Percentiles rank a stretch among this genome's conserved stretches.
phyloP scores from a whole-genome alignment of 2,888 invertebrate genomes.

The Tethea ocularis region DNA sequence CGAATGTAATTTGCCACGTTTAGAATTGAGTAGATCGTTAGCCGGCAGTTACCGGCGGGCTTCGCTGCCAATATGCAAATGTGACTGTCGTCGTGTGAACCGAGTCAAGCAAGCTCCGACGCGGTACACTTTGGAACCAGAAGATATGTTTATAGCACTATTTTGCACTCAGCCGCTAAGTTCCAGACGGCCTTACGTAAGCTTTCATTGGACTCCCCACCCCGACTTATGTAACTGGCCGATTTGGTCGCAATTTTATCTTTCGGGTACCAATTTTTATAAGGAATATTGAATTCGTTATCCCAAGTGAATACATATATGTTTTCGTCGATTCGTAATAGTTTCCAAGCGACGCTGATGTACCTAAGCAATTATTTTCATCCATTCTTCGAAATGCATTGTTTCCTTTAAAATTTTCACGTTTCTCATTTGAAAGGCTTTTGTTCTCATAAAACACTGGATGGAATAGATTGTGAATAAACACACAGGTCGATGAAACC shows the following conservation, averaged over 20 bases:
- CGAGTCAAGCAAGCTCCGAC: constrained; percentile 16
- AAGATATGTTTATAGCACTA: constrained; percentile 38
- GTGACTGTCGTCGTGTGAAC: constrained; percentile 13
- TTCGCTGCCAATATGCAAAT: constrained; percentile 36
- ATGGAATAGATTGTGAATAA: constrained; percentile 21
- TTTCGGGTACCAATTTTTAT: constrained; percentile 53
- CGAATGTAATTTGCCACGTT: constrained; percentile 31
- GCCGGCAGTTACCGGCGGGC: constrained; percentile 19
- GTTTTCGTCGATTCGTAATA: constrained; percentile 23
- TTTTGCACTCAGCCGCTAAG: constrained; percentile 39
- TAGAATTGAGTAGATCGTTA: constrained; percentile 31
- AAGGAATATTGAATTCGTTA: constrained; percentile 49
- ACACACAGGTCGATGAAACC: constrained; percentile 31
- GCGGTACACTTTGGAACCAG: constrained; percentile 2
- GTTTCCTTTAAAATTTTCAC: background rate
- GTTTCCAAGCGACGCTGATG: background rate
- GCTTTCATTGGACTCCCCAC: constrained; percentile 60
- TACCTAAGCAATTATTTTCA: background rate
- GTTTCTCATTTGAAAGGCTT: constrained; percentile 19
- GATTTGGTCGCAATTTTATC: constrained; percentile 58
- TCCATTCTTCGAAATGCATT: background rate
- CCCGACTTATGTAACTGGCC: constrained; percentile 76
- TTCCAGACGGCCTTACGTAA: constrained; percentile 75
- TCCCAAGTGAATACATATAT: constrained; percentile 31
- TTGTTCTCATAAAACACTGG: constrained; percentile 23